Evolutionary conservation across 2,113 vertebrate species (phyloP), one percentile per base, ranked within the genome.

Genomic region (Malurus cyaneus): DNA sequence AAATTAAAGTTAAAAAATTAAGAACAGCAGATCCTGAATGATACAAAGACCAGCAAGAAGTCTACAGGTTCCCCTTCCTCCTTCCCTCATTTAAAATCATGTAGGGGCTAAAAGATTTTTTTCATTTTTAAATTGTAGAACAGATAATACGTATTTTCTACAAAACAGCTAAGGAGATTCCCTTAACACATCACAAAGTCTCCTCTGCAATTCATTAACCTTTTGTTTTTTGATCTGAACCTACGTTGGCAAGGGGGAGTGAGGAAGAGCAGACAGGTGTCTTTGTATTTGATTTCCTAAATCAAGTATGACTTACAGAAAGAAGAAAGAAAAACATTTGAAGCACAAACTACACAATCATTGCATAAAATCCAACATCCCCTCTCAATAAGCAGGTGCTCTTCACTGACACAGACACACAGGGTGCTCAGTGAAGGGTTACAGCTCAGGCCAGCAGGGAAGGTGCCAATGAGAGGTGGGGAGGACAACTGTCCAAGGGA

Each of bases 241-340:
- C 47, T 12, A 49, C 0, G 0, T 0, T 88, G 19, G 21, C 46
- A 81, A 74, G 32, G 6, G 3, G 12, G 7, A 41, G 11, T 39
- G 13, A 87, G 29, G 46, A 80, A 72, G 15, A 72, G 5, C 25
- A 86, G 49, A 80, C 20, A 67, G 23, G 16, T 46, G 36, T 34
- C 50, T 56, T 44, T 41, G 14, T 18, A 34, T 41, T 52, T 24
- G 18, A 81, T 56, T 52, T 31, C 49, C 26, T n/a, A 66, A 64
- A 64, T 44, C 31, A 67, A 50, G 28, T 9, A 18, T 7, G 18
- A 80, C 62, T 59, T 66, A 31, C 8, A 83, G 34, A 44, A 80
- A 66, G 52, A 21, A 52, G 4, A 19, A 50, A 32, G 5, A 42
- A 36, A 44, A 39, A 13, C n/a, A 52, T 6, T 0, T 4, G 24